Base-by-base conservation (phyloP, 64 coral and sea anemone species). In the Pocillopora verrucosa region DNA sequence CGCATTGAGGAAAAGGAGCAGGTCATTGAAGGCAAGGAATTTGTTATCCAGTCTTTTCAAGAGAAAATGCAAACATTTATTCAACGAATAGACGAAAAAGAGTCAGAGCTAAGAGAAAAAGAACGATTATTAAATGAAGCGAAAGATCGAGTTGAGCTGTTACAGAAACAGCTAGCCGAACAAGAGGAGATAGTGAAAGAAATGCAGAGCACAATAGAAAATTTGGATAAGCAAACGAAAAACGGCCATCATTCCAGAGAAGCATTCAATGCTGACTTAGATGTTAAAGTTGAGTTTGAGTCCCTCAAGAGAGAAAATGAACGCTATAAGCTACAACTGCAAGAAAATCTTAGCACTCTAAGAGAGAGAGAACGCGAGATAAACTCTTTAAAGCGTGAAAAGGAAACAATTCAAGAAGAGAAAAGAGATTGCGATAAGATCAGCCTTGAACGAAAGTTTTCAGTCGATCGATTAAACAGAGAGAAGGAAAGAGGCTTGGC, bases 1-100 rank as follows among this genome's bases (percentile, higher is more conserved):
- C 34, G 79, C 0, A 58, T 97, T 36, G 91, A 93, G 76, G 88
- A 97, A 76, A 97, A 74, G 58, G 78, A 93, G 17, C 60, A 93
- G 36, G 12, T 74, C 10, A 76, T 97, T 15, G 73, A 78, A n/a
- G 78, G 74, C 0, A 97, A 93, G 61, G 91, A 97, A 4, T 35
- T 19, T 24, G 75, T 76, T 16, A 93, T 96, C 82, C 61, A 82
- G 61, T 34, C 17, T 17, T 90, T 92, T 65, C 60, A 67, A 12
- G 81, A 65, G 16, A 96, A 93, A 83, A 58, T 68, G n/a, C 16
- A 45, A 5, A 22, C 22, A 5, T 75, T 82, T 2, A 87, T 4
- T 37, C 56, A 73, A 74, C 17, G 13, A 65, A 73, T 87, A 13
- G 74, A 96, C 37, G 74, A 56, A 3, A 73, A 63, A 80, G 65